These are phyloP conservation scores for Limnephilus rhombicus DNA, from an alignment of 2,888 invertebrate genomes.

Conservation along the genomic window DNA sequence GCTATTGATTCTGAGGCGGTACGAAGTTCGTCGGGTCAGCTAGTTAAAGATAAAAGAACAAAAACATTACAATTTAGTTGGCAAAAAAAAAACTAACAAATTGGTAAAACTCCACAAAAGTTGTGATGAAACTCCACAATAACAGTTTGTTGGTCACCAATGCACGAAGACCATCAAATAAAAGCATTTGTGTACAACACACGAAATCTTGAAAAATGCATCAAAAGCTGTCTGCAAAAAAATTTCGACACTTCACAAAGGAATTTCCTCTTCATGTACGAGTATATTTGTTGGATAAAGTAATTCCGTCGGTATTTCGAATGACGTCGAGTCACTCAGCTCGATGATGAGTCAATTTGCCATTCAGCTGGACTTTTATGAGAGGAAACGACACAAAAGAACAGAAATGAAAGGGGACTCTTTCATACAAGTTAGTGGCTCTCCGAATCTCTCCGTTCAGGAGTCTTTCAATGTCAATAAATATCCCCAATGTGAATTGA, in stretches of 20 bases:
- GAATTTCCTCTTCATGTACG: not conserved
- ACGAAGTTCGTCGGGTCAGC: too few species aligned
- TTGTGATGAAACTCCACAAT: too few species aligned
- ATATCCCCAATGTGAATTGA: not conserved
- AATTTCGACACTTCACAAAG: not conserved
- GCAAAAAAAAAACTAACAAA: too few species aligned
- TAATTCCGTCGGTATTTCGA: not conserved
- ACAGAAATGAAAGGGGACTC: not conserved
- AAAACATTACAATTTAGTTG: too few species aligned
- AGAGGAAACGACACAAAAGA: conserved; percentile 9
- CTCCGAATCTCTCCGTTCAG: not conserved
- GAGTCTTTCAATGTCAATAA: not conserved
- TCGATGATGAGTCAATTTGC: conserved; percentile 52
- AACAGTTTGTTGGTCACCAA: not conserved
- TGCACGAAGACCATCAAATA: not conserved
- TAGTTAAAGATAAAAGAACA: too few species aligned
- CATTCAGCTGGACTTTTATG: conserved; percentile 16
- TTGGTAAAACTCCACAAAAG: too few species aligned
- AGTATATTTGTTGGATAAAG: not conserved
- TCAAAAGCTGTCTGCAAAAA: not conserved
- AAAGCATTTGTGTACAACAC: not conserved
- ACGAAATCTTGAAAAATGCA: not conserved
- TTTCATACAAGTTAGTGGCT: not conserved
- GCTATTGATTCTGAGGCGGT: too few species aligned
- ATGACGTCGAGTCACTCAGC: conserved; percentile 32